Evolutionary conservation across 2,888 invertebrate species (phyloP).

Genomic region (Tortrix viridana): DNA sequence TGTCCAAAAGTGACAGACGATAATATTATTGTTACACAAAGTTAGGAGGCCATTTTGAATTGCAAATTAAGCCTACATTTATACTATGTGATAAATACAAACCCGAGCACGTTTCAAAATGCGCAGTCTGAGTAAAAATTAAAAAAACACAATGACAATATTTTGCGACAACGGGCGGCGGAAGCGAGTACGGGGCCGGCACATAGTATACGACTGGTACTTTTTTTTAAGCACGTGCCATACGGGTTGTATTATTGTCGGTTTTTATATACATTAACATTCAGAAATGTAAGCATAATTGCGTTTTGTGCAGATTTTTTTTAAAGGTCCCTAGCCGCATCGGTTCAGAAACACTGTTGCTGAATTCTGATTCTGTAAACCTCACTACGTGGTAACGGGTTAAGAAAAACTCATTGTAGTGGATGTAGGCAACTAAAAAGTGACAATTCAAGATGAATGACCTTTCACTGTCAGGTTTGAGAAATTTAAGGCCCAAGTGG

Average conservation of each 20-base stretch:
- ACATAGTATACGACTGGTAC: constrained; percentile 25
- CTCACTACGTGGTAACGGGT: too few relatives aligned
- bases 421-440: too few relatives aligned
- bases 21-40: too few relatives aligned
- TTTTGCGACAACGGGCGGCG: constrained; percentile 22
- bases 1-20: too few relatives aligned
- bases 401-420: too few relatives aligned
- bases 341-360: too few relatives aligned
- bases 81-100: neutral
- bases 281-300: neutral
- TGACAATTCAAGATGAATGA: too few relatives aligned
- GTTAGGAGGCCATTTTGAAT: neutral
- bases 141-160: constrained; percentile 30
- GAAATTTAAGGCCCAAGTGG: too few relatives aligned
- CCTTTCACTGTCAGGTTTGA: too few relatives aligned
- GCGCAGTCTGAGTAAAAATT: constrained; percentile 14
- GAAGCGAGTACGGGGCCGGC: constrained; percentile 23
- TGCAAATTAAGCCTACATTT: neutral
- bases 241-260: constrained; percentile 25
- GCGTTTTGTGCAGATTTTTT: neutral
- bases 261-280: constrained; percentile 15
- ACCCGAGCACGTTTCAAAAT: neutral
- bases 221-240: constrained; percentile 32
- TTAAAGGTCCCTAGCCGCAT: too few relatives aligned
- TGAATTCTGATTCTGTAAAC: too few relatives aligned